Evolutionary conservation across 2,888 invertebrate genomes (phyloP).

Genomic region (Dryobota labecula): DNA sequence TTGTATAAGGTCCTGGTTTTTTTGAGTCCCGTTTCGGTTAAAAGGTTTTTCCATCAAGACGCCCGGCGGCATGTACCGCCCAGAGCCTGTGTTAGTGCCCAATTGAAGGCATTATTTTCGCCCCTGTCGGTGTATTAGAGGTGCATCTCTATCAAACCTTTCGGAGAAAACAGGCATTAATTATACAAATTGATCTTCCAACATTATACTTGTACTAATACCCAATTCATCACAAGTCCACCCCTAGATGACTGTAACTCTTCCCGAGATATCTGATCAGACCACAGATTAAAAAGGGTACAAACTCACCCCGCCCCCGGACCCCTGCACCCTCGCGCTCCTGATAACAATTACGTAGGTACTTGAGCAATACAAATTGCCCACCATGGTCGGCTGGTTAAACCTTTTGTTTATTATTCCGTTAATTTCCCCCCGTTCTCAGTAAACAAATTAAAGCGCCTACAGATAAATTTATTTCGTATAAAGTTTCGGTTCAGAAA

Average conservation of each 20-base stretch:
- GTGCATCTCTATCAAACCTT: no score
- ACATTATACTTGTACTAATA: neutral
- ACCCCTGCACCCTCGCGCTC: neutral
- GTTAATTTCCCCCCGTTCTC: conserved; percentile 40
- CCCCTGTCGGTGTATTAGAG: no score
- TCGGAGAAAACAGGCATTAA: no score
- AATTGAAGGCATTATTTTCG: no score
- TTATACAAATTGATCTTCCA: no score
- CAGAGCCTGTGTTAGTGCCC: no score
- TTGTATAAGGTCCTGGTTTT: no score
- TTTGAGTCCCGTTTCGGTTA: no score
- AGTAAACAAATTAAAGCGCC: conserved; percentile 60
- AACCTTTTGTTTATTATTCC: conserved; percentile 54
- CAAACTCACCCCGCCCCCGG: neutral
- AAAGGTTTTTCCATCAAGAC: no score
- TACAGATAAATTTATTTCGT: conserved; percentile 59
- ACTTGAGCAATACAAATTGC: conserved; percentile 52
- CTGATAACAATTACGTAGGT: conserved; percentile 39
- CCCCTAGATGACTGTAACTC: conserved; percentile 11
- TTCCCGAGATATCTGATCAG: conserved; percentile 24
- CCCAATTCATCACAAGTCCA: neutral
- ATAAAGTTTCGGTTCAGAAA: conserved; percentile 55
- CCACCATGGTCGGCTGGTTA: conserved; percentile 29
- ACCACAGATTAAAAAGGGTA: conserved; percentile 25
- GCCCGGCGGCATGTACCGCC: no score